Evolutionary conservation across 2,888 invertebrate species (phyloP).

Genomic region (Lasiommata megera): DNA sequence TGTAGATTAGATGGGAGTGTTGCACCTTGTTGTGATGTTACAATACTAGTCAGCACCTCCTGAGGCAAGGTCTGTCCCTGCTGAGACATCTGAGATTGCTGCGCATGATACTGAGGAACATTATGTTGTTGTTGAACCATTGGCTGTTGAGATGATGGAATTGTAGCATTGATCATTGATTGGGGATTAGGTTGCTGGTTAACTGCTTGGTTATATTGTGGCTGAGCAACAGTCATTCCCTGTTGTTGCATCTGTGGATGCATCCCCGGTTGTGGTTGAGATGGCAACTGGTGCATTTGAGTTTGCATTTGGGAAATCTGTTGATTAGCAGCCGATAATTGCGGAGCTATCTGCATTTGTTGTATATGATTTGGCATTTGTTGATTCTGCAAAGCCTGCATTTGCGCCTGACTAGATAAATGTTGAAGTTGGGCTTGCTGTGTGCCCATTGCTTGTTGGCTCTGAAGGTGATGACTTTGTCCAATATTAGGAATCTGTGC

Average conservation of each 20-base stretch:
- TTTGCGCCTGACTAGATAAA: conserved; percentile 74
- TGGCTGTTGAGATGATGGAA: conserved; percentile 72
- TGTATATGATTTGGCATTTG: conserved; percentile 81
- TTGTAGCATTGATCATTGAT: conserved; percentile 68
- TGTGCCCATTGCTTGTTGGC: conserved; percentile 67
- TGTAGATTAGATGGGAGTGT: conserved; percentile 71
- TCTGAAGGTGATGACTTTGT: conserved; percentile 70
- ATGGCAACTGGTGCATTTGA: conserved; percentile 74
- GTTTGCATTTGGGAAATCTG: conserved; percentile 78
- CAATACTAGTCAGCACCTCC: conserved; percentile 75
- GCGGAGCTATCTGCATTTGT: conserved; percentile 75
- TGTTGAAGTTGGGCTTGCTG: conserved; percentile 78
- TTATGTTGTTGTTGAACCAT: conserved; percentile 75
- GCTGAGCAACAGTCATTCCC: conserved; percentile 72
- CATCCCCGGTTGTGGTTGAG: conserved; percentile 75
- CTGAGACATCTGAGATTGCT: conserved; percentile 73
- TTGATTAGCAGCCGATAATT: conserved; percentile 66
- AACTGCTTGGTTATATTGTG: conserved; percentile 77
- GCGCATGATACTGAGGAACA: conserved; percentile 76
- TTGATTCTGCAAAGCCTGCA: conserved; percentile 77
- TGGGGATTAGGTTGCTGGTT: conserved; percentile 71
- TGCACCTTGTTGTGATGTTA: conserved; percentile 75
- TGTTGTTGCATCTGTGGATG: conserved; percentile 77
- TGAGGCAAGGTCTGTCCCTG: conserved; percentile 75
- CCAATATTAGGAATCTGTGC: conserved; percentile 74